These are phyloP conservation scores for Damaliscus lunatus DNA, from an alignment of 2,113 vertebrate genomes.

Conservation along the genomic window DNA sequence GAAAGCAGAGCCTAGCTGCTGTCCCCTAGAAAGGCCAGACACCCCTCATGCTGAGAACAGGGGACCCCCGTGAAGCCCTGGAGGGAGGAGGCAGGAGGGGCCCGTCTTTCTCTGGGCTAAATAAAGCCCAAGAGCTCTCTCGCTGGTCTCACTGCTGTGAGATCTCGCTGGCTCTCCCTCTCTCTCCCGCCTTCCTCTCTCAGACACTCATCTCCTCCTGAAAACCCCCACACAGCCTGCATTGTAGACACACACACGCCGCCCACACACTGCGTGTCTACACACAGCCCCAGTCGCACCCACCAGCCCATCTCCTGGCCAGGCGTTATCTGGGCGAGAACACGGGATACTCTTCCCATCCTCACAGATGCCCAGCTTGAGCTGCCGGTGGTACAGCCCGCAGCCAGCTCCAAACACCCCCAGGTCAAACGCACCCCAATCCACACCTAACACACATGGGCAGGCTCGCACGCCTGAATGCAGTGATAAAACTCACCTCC, in stretches of 20 bases:
- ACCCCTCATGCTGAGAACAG: background rate
- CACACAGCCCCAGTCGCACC: background rate
- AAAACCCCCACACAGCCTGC: background rate
- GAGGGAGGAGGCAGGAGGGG: too few species aligned
- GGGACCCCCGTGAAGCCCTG: background rate
- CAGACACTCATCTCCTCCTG: background rate
- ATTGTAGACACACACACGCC: background rate
- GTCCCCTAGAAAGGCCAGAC: background rate
- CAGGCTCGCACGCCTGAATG: rapidly evolving
- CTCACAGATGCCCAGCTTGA: background rate
- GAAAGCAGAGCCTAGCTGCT: background rate
- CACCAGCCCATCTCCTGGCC: background rate
- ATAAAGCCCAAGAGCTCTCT: background rate
- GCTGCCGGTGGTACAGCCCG: background rate
- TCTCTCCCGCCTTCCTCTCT: background rate
- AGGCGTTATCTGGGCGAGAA: too few species aligned
- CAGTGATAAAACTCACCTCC: background rate
- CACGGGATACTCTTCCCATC: background rate
- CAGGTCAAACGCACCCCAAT: too few species aligned
- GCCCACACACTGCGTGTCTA: background rate
- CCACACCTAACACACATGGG: background rate
- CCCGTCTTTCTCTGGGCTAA: background rate
- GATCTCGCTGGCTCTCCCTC: background rate
- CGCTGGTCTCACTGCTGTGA: background rate
- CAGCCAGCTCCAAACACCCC: background rate